Conservation (phyloP, 2,888 invertebrate species). For the Lepidochitona cinerea region DNA sequence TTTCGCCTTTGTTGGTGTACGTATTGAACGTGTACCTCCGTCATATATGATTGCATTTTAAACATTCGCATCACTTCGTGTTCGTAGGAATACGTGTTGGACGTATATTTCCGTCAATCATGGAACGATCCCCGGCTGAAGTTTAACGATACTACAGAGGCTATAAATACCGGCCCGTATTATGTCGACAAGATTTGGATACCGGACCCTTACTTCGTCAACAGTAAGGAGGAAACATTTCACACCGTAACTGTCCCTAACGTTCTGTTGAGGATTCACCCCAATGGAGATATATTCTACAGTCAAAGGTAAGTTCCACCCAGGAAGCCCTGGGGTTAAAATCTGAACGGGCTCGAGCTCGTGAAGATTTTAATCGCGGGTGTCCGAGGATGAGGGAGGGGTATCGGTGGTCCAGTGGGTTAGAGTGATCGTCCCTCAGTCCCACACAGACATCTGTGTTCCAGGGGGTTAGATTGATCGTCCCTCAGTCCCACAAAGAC, state of each 20-base stretch:
- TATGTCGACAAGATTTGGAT: not conserved
- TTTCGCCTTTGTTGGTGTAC: not conserved
- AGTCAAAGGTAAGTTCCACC: not conserved
- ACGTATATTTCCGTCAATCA: constrained; percentile 1
- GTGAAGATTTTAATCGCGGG: no score
- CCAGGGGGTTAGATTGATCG: no score
- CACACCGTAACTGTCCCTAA: constrained; percentile 2
- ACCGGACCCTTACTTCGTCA: constrained; percentile 9
- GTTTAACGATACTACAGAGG: not conserved
- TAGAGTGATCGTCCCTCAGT: no score
- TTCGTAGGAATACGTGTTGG: not conserved
- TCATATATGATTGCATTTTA: not conserved
- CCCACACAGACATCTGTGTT: no score
- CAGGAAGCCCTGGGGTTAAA: no score
- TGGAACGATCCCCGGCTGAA: not conserved
- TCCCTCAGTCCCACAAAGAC: no score
- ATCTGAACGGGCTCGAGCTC: no score
- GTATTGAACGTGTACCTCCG: not conserved
- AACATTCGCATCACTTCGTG: not conserved
- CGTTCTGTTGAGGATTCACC: not conserved
- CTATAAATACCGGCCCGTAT: not conserved
- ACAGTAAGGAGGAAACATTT: constrained; percentile 3
- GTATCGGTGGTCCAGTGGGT: no score
- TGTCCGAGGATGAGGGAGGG: no score
- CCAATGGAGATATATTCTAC: not conserved